Conservation (phyloP, 2,888 invertebrate genomes). For the Temnothorax ravouxi region DNA sequence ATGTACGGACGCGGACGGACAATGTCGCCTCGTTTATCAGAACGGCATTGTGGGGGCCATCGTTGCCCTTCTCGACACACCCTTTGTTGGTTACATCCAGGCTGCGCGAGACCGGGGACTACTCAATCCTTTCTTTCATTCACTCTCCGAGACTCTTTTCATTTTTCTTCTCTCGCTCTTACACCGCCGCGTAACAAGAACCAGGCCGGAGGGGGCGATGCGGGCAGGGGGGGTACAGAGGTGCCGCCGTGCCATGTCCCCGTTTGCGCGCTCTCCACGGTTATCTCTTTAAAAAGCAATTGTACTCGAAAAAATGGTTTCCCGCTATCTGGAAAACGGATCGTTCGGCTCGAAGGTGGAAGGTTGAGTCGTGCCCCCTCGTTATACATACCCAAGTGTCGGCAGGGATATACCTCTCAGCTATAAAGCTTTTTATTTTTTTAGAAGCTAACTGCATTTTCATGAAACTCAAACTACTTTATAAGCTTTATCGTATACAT, state of each 20-base stretch:
- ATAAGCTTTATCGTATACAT: neutral
- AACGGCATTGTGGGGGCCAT: conserved; percentile 82
- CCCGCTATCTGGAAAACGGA: conserved; percentile 75
- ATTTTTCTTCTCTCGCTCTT: conserved; percentile 76
- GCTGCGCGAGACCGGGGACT: conserved; percentile 77
- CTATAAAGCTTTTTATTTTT: neutral
- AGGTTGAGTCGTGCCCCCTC: conserved; percentile 34
- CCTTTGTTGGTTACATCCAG: conserved; percentile 84
- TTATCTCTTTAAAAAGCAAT: conserved; percentile 81
- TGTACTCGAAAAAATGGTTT: conserved; percentile 78
- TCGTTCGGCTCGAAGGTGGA: conserved; percentile 61
- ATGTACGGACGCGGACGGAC: conserved; percentile 80
- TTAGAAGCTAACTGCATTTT: neutral
- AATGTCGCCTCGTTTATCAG: conserved; percentile 86
- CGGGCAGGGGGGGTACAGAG: conserved; percentile 17
- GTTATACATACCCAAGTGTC: conserved; percentile 2
- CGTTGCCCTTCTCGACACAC: conserved; percentile 84
- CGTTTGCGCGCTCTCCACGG: conserved; percentile 59
- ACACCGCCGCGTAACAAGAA: conserved; percentile 51
- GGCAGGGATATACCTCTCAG: neutral
- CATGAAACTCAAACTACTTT: neutral
- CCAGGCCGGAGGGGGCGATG: conserved; percentile 1
- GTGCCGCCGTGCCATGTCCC: conserved; percentile 35
- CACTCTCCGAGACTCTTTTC: conserved; percentile 80
- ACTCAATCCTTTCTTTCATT: conserved; percentile 85